Conservation (phyloP, 2,797 vertebrate genomes). For the Molossus alvarezi region DNA sequence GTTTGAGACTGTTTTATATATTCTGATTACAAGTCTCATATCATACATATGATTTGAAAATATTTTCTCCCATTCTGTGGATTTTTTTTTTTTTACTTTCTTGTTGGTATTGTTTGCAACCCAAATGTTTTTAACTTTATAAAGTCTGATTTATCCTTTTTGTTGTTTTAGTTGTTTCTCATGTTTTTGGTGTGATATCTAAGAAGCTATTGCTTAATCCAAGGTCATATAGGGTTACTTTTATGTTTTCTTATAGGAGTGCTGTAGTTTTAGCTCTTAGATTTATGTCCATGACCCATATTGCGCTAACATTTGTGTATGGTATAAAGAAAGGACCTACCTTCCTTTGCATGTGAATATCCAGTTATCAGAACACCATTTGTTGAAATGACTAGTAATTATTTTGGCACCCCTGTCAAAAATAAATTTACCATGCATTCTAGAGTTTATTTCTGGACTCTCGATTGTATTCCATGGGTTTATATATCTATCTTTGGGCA, state of each 20-base stretch:
- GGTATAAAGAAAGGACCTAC: neutral
- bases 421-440: neutral
- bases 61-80: neutral
- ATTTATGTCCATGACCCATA: neutral
- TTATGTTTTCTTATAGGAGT: neutral
- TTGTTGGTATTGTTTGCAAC: neutral
- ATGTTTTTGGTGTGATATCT: neutral
- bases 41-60: neutral
- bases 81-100: conserved; percentile 19
- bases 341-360: neutral
- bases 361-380: neutral
- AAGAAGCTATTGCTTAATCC: neutral
- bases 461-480: neutral
- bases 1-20: neutral
- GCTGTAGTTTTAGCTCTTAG: conserved; percentile 14
- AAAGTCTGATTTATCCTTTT: neutral
- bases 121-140: conserved; percentile 3
- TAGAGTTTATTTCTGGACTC: neutral
- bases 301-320: neutral
- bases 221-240: conserved; percentile 21
- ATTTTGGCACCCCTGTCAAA: neutral
- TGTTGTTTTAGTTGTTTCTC: neutral
- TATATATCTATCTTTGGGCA: neutral
- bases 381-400: conserved; percentile 18
- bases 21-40: neutral